phyloP scores from a whole-genome alignment of 2,797 vertebrate species.

The Hippopotamyrus pictus region DNA sequence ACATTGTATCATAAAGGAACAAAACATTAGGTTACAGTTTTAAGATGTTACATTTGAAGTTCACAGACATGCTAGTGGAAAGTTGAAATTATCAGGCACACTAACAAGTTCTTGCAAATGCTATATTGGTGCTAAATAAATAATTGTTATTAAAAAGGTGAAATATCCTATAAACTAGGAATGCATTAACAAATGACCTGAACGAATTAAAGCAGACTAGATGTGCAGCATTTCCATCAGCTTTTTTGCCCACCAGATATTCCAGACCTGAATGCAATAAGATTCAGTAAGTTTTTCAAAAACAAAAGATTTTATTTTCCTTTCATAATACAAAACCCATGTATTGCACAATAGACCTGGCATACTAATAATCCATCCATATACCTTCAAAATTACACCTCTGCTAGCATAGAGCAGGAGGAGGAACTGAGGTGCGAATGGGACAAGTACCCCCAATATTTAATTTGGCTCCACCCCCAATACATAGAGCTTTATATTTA shows the following conservation, averaged over 20 bases:
- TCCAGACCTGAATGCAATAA: background rate
- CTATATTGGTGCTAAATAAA: background rate
- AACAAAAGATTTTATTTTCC: background rate
- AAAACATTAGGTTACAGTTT: background rate
- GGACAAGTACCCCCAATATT: background rate
- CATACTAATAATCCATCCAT: background rate
- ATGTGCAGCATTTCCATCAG: background rate
- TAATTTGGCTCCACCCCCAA: background rate
- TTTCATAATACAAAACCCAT: background rate
- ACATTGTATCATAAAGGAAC: background rate
- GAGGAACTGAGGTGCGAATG: background rate
- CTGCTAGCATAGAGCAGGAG: background rate
- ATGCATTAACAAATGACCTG: background rate
- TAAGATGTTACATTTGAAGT: background rate
- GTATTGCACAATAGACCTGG: background rate
- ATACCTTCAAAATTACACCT: background rate
- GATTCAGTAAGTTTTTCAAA: background rate
- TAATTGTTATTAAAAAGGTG: background rate
- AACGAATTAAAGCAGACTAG: background rate
- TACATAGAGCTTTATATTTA: background rate
- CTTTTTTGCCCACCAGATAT: background rate
- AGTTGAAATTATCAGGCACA: background rate
- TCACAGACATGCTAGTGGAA: background rate
- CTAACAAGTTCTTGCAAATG: background rate
- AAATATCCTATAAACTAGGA: background rate